Base-by-base conservation (phyloP, 2,113 vertebrate genomes). In the Pseudopodoces humilis region DNA sequence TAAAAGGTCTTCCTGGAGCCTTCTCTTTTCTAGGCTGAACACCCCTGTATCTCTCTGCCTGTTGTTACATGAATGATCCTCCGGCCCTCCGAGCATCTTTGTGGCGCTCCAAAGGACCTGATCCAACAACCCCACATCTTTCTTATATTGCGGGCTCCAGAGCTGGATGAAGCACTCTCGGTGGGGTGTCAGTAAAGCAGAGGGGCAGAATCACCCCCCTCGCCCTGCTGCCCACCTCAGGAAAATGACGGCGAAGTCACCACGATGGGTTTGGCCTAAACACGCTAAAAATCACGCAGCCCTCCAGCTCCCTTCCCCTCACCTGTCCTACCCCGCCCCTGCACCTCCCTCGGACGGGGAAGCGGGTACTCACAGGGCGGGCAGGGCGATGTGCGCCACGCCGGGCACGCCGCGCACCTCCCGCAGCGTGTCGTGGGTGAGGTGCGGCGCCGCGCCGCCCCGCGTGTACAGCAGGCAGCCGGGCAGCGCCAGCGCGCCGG, bases 401-500 rank as follows among this genome's bases (percentile, higher is more conserved):
- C 97, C 92, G 46, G 99, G 99, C 41, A 99, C 93, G 21, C 93
- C 97, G 18, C 91, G 95, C 49, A 99, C 93, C 5, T 90, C 98
- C 83, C 95, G 95, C 74, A 99, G 98, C 0, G 98, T 99, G 76
- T 99, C 98, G 78, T 97, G 98, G 43, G 98, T 99, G 30, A 99
- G 99, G 93, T 99, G 99, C 2, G 99, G 99, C 24, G 99, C 98
- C 2, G 98, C 97, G 35, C 98, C 99, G 14, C 98, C 97, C 90
- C 97, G 99, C 20, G 99, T 99, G 96, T 99, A 99, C 33, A 99
- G 97, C 60, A 99, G 95, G 96, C 99, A 99, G 17, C 98, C 98
- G 8, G 99, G 99, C 71, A 99, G 94, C 30, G 99, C 98, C 87
- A 99, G 59, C 6, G 96, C 97, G 55, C 80, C 92, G 31, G 97